Base-by-base conservation (phyloP, 2,888 invertebrate genomes). In the Drosophila kokeensis region DNA sequence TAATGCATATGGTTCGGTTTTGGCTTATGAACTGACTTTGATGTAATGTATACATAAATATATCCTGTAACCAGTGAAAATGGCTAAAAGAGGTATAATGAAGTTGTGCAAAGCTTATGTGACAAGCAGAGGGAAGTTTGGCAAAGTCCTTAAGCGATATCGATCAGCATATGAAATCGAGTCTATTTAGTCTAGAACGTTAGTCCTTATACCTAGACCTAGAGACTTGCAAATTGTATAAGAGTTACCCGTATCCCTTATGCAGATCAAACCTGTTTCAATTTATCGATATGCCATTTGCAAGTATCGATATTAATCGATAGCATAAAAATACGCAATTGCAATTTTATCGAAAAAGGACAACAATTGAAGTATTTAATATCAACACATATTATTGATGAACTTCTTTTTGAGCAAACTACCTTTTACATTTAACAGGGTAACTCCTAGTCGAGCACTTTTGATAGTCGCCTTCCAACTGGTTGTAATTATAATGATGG, bases 401-500 rank as follows among this genome's bases (percentile, higher is more conserved):
- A 13, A 45, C 21, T 40, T n/a, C 10, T 1, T 40, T 5, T 40
- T n/a, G 11, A n/a, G 0, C 21, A 7, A 15, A 24, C 45, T 45
- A 45, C 4, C 21, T 1, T 8, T 15, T 15, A 1, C 15, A 45
- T 15, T 24, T 45, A 45, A 45, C 15, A 45, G 27, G 30, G 52
- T 49, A 45, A 1, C 24, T 45, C 8, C 15, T 15, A 45, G 45
- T 45, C 45, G 45, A 15, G 1, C 45, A 24, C 8, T 8, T 15
- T 24, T 15, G 15, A 1, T 1, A 24, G 0, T 45, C 4, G 8
- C 4, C 21, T 15, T 24, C 2, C 2, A 15, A 45, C 45, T 58
- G 50, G 50, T 5, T 55, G 49, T 80, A 80, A 85, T 89, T 66
- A 83, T 75, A 73, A 83, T 76, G 71, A 70, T 72, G 53, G 63